phyloP scores from a whole-genome alignment of 53 echinoderm and acorn worm species.

The Pentamera pediparva region DNA sequence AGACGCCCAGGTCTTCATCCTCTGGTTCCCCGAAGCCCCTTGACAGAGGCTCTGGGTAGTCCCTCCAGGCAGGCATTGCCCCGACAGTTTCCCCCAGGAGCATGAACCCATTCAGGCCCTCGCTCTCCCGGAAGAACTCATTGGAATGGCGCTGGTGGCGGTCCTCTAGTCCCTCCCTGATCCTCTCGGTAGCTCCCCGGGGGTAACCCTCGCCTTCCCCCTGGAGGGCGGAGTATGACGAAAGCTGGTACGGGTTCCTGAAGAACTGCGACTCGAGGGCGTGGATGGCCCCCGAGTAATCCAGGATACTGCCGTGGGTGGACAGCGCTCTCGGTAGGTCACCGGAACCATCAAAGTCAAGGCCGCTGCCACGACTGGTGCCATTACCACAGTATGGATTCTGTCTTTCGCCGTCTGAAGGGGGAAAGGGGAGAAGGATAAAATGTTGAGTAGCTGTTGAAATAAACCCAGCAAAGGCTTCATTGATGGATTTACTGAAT shows the following conservation, averaged over 20 bases:
- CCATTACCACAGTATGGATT: conserved; percentile 8
- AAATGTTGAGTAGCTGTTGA: not conserved
- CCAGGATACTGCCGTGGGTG: conserved; percentile 5
- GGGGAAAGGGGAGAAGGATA: not conserved
- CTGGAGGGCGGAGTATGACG: not conserved
- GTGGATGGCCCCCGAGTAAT: conserved; percentile 1
- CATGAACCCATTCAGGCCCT: conserved; percentile 9
- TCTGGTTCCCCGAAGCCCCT: not conserved
- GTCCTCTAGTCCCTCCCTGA: not conserved
- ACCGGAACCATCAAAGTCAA: conserved; percentile 4
- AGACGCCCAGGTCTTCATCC: conserved; percentile 3
- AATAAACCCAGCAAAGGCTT: not conserved
- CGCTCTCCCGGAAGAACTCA: conserved; percentile 4
- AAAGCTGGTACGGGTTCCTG: conserved; percentile 11
- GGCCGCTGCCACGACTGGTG: conserved; percentile 2
- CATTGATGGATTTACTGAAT: not conserved
- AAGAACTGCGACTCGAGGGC: conserved; percentile 24
- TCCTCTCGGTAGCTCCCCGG: not conserved
- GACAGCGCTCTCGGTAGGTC: not conserved
- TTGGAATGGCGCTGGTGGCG: conserved; percentile 15
- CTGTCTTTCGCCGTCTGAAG: conserved; percentile 13
- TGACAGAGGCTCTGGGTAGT: not conserved
- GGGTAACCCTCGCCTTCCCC: not conserved
- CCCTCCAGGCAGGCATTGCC: conserved; percentile 15
- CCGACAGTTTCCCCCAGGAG: not conserved